These are phyloP conservation scores for Poecilobothrus nobilitatus DNA, from an alignment of 2,888 invertebrate genomes.

Conservation along the genomic window DNA sequence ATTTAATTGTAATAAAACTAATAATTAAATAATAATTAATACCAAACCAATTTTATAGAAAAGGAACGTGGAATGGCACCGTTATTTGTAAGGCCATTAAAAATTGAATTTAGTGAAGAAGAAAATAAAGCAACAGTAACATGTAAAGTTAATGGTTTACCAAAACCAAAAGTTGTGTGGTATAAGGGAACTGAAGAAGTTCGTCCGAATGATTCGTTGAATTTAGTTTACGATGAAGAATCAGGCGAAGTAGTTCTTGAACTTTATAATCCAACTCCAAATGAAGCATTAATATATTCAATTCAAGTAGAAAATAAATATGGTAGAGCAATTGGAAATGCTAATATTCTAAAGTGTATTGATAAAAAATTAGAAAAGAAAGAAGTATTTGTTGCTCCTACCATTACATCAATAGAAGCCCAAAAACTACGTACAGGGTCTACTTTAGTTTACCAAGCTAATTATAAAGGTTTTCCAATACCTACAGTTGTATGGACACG, in stretches of 20 bases:
- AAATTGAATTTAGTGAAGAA: constrained; percentile 56
- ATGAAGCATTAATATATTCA: constrained; percentile 61
- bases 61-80: constrained; percentile 61
- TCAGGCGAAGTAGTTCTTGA: constrained; percentile 57
- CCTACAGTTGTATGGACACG: constrained; percentile 77
- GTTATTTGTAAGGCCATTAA: constrained; percentile 56
- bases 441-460: constrained; percentile 59
- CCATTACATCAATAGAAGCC: constrained; percentile 71
- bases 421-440: constrained; percentile 61
- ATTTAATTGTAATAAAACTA: not conserved
- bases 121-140: constrained; percentile 54
- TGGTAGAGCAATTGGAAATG: constrained; percentile 64
- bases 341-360: constrained; percentile 56
- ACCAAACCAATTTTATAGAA: constrained; percentile 46
- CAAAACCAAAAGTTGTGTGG: constrained; percentile 65
- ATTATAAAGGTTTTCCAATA: constrained; percentile 61
- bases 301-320: constrained; percentile 64
- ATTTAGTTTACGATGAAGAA: constrained; percentile 51
- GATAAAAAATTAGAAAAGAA: constrained; percentile 31
- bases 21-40: too few species aligned
- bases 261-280: constrained; percentile 54
- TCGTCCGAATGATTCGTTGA: constrained; percentile 48
- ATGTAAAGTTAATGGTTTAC: constrained; percentile 60
- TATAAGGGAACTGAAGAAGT: constrained; percentile 56
- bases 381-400: constrained; percentile 55